phyloP scores from a whole-genome alignment of 2,888 invertebrate genomes.

The Drosophila neotestacea region DNA sequence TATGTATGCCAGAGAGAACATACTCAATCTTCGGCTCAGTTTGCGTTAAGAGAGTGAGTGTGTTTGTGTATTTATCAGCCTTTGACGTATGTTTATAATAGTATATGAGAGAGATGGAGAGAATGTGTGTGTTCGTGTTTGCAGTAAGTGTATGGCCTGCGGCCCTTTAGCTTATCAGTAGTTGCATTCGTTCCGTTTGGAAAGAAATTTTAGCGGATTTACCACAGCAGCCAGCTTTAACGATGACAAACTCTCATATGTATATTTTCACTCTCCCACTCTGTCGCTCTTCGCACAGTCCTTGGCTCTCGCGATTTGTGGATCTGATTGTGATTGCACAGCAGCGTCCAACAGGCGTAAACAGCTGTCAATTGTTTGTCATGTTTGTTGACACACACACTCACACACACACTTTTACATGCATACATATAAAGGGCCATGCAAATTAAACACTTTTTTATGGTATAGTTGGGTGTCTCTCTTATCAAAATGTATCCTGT shows the following conservation, averaged over 20 bases:
- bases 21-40: constrained; percentile 10
- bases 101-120: not conserved
- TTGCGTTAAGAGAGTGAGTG: not conserved
- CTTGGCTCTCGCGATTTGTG: constrained; percentile 32
- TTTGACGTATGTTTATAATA: constrained; percentile 2
- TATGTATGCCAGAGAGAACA: constrained; percentile 43
- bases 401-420: constrained; percentile 1
- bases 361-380: constrained; percentile 71
- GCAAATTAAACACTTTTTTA: constrained; percentile 40
- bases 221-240: constrained; percentile 28
- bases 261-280: constrained; percentile 7
- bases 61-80: constrained; percentile 40
- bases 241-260: constrained; percentile 28
- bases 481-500: constrained; percentile 48
- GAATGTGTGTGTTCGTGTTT: not conserved
- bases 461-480: constrained; percentile 3
- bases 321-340: constrained; percentile 28
- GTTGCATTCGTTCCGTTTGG: constrained; percentile 49
- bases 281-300: constrained; percentile 11
- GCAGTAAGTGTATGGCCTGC: constrained; percentile 13
- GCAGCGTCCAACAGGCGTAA: constrained; percentile 75
- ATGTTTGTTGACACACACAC: constrained; percentile 61
- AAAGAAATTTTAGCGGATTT: constrained; percentile 39
- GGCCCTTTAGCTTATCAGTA: constrained; percentile 59
- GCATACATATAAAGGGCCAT: constrained; percentile 15